Percentiles rank a stretch among this genome's conserved stretches.
phyloP scores from a whole-genome alignment of 2,888 invertebrate species.

The Ectemnius cavifrons region DNA sequence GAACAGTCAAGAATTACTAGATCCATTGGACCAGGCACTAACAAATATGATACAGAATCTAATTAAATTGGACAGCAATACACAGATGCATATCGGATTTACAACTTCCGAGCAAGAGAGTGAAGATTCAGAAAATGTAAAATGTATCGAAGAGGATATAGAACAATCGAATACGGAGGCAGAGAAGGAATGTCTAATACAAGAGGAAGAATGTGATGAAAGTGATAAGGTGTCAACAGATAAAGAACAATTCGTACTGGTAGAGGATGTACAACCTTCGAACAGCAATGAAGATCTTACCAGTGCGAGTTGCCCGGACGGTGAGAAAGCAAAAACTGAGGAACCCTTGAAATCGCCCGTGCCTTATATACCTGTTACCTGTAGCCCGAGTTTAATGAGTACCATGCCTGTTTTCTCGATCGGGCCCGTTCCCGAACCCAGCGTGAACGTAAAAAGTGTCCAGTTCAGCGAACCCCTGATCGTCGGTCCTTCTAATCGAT shows the following conservation, averaged over 20 bases:
- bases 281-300: background rate
- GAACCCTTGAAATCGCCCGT: slow-evolving; percentile 20
- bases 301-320: slow-evolving; percentile 11
- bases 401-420: slow-evolving; percentile 70
- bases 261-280: background rate
- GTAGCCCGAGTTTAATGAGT: slow-evolving; percentile 9
- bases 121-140: background rate
- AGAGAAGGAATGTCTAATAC: too few species aligned
- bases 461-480: slow-evolving; percentile 66
- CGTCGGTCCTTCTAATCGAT: slow-evolving; percentile 62
- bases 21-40: slow-evolving; percentile 72
- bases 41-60: slow-evolving; percentile 73
- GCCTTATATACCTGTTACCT: slow-evolving; percentile 20
- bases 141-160: background rate
- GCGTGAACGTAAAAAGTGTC: slow-evolving; percentile 50
- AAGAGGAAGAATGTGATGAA: too few species aligned
- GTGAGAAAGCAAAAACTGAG: slow-evolving; percentile 46
- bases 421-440: slow-evolving; percentile 64
- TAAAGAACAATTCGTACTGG: too few species aligned
- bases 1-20: slow-evolving; percentile 51
- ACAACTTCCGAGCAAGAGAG: background rate
- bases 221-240: too few species aligned
- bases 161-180: too few species aligned
- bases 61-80: slow-evolving; percentile 63
- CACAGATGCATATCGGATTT: slow-evolving; percentile 7